Evolutionary conservation across 1,140 invertebrate genomes (phyloP).

Genomic region (Druon quercuslanigerum): DNA sequence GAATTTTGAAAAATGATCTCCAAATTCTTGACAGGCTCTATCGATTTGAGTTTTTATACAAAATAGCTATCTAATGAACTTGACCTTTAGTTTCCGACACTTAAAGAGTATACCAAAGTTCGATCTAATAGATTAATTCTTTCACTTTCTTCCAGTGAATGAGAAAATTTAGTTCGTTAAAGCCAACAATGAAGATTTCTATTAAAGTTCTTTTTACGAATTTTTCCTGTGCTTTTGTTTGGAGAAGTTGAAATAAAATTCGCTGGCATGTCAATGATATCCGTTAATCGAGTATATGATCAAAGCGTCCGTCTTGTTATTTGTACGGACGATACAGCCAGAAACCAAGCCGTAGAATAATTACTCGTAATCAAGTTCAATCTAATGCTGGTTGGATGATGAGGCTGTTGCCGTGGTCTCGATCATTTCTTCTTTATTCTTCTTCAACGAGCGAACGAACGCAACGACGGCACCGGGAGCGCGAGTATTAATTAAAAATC

Average conservation of each 20-base stretch:
- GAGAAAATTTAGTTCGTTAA: too few relatives aligned
- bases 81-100: too few relatives aligned
- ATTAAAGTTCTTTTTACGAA: too few relatives aligned
- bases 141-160: too few relatives aligned
- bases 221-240: too few relatives aligned
- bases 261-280: not conserved
- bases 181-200: too few relatives aligned
- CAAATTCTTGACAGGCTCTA: too few relatives aligned
- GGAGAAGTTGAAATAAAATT: conserved; percentile 3
- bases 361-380: conserved; percentile 73
- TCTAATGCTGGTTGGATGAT: conserved; percentile 73
- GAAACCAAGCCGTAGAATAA: conserved; percentile 66
- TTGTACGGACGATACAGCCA: conserved; percentile 37
- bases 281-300: not conserved
- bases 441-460: conserved; percentile 41
- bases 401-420: conserved; percentile 48
- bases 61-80: too few relatives aligned
- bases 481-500: conserved; percentile 52
- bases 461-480: conserved; percentile 46
- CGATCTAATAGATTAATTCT: too few relatives aligned
- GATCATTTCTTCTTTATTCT: conserved; percentile 11
- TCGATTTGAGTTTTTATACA: too few relatives aligned
- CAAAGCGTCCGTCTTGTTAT: conserved; percentile 5
- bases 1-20: too few relatives aligned
- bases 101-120: too few relatives aligned